Evolutionary conservation across 2,113 vertebrate species (phyloP).

Genomic region (Lanius ludovicianus): DNA sequence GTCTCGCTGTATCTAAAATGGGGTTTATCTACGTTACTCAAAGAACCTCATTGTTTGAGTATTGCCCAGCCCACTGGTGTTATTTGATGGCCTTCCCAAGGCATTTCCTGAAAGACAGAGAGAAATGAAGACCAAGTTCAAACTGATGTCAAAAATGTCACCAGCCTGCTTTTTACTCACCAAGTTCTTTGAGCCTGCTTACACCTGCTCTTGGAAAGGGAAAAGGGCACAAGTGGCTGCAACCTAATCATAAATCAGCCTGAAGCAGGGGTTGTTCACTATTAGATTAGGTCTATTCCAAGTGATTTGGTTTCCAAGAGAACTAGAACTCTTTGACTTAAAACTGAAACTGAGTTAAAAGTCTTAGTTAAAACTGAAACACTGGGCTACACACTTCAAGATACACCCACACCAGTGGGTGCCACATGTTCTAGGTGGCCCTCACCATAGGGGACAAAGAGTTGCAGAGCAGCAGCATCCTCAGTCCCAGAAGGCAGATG

Average conservation of each 20-base stretch:
- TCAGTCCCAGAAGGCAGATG: not conserved
- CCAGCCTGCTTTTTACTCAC: not conserved
- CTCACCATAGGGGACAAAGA: not conserved
- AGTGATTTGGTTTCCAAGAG: not conserved
- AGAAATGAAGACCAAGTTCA: not conserved
- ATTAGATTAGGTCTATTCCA: not conserved
- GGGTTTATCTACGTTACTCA: not conserved
- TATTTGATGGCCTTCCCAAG: not conserved
- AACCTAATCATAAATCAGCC: not conserved
- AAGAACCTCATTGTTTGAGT: not conserved
- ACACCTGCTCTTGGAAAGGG: not conserved
- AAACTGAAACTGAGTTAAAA: not conserved
- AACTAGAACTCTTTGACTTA: not conserved
- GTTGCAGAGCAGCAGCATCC: not conserved
- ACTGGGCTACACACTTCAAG: accelerated
- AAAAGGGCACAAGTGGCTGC: not conserved
- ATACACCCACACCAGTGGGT: not conserved
- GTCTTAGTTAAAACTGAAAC: not conserved
- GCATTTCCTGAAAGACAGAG: not conserved
- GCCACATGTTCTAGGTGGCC: not conserved
- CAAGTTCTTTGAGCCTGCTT: not conserved
- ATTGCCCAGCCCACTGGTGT: not conserved
- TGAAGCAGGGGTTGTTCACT: not conserved
- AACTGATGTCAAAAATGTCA: not conserved
- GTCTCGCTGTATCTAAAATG: conserved; percentile 4